Evolutionary conservation across 2,797 vertebrate genomes (phyloP).

Genomic region (Tragelaphus oryx): DNA sequence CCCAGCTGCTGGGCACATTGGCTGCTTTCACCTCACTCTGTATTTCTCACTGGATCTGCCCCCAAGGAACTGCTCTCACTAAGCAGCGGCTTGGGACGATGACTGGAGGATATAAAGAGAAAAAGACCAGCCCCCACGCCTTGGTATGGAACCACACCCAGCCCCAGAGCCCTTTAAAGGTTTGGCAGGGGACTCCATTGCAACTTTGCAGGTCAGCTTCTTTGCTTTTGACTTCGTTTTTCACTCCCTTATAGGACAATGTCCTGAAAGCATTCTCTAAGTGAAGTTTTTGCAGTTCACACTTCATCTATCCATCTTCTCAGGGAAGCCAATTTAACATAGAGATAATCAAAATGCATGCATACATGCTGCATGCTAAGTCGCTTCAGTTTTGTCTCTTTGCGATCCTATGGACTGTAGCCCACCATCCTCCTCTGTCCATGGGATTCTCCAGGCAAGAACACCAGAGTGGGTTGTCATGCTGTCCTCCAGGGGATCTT

Average conservation of each 20-base stretch:
- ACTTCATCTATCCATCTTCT: not conserved
- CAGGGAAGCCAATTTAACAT: slow-evolving; percentile 8
- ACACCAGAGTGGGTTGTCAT: not conserved
- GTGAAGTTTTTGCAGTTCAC: not conserved
- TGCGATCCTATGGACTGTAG: not conserved
- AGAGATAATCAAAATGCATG: not conserved
- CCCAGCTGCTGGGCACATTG: not conserved
- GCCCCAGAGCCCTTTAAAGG: not conserved
- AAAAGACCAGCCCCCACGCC: not conserved
- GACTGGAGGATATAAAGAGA: not conserved
- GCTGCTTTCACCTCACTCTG: not conserved
- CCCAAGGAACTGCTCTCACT: not conserved
- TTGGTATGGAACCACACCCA: not conserved
- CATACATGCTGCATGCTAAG: not conserved
- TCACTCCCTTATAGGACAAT: not conserved
- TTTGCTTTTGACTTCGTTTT: not conserved
- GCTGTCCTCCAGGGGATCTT: not conserved
- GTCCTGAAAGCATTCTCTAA: not conserved
- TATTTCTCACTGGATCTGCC: not conserved
- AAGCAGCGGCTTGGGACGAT: not conserved
- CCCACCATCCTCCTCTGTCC: not conserved
- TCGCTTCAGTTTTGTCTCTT: not conserved
- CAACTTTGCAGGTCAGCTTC: not conserved
- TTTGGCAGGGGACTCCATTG: not conserved
- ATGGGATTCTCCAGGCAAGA: not conserved